Evolutionary conservation across 2,797 vertebrate species (phyloP).

Genomic region (Chrosomus eos): DNA sequence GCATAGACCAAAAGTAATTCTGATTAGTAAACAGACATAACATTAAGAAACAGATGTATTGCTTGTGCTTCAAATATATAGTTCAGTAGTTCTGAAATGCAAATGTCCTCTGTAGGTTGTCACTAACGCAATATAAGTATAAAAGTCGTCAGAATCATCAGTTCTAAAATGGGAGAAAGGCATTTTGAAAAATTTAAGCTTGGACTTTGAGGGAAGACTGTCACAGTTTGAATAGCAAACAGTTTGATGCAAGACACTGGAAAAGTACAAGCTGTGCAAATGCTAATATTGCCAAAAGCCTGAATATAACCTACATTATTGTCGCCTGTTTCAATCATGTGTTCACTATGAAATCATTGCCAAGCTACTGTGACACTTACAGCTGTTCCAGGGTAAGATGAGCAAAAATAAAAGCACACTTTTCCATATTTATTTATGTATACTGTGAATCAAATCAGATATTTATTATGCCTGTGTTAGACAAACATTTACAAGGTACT

Average conservation of each 20-base stretch:
- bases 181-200: neutral
- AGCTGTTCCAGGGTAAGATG: conserved; percentile 1
- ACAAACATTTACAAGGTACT: neutral
- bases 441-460: neutral
- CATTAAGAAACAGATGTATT: neutral
- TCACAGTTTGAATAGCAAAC: conserved; percentile 12
- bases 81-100: neutral
- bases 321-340: neutral
- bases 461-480: neutral
- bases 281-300: conserved; percentile 7
- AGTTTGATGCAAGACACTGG: neutral
- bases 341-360: neutral
- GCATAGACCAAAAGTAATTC: neutral
- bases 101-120: neutral
- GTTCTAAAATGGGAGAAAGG: conserved; percentile 10
- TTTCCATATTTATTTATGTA: conserved; percentile 6
- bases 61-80: neutral
- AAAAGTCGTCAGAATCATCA: neutral
- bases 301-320: conserved; percentile 17
- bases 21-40: neutral
- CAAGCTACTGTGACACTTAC: conserved; percentile 18
- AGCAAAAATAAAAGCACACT: neutral
- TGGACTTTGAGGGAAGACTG: neutral
- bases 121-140: neutral
- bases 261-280: conserved; percentile 31